These are phyloP conservation scores for Oncorhynchus nerka DNA, from an alignment of 2,113 vertebrate genomes.

Conservation along the genomic window DNA sequence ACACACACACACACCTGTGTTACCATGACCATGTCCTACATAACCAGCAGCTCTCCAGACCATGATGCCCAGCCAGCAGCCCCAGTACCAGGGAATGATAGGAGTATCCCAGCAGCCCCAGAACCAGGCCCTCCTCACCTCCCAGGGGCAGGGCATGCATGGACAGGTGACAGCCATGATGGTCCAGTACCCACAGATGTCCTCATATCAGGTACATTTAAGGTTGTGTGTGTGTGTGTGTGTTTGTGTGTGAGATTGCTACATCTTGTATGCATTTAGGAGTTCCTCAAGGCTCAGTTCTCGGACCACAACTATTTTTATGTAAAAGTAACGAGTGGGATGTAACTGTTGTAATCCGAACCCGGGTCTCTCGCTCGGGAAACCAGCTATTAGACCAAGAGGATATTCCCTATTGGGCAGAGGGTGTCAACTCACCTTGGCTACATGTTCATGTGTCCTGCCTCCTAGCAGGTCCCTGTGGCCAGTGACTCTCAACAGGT, in stretches of 20 bases:
- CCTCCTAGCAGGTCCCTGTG: constrained; percentile 82
- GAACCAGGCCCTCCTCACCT: constrained; percentile 85
- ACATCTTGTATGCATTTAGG: neutral
- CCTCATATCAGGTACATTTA: constrained; percentile 89
- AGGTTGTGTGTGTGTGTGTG: neutral
- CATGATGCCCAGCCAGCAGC: constrained; percentile 94
- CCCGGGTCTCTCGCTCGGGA: too few species aligned
- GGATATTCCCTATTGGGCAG: too few species aligned
- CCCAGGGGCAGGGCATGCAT: constrained; percentile 84
- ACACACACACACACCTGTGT: neutral
- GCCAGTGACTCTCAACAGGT: constrained; percentile 90
- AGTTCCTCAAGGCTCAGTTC: neutral
- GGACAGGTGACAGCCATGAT: constrained; percentile 95
- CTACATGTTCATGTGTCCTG: too few species aligned
- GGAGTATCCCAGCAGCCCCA: constrained; percentile 89
- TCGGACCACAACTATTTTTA: neutral
- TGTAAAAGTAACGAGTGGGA: too few species aligned
- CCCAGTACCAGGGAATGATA: constrained; percentile 91
- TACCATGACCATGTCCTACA: neutral
- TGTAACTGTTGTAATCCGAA: too few species aligned
- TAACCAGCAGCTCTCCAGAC: constrained; percentile 85
- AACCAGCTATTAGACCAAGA: too few species aligned
- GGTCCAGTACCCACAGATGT: constrained; percentile 96
- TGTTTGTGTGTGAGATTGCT: neutral
- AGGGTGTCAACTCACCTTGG: too few species aligned